Base-by-base conservation (phyloP, 2,888 invertebrate genomes). In the Empis livida region DNA sequence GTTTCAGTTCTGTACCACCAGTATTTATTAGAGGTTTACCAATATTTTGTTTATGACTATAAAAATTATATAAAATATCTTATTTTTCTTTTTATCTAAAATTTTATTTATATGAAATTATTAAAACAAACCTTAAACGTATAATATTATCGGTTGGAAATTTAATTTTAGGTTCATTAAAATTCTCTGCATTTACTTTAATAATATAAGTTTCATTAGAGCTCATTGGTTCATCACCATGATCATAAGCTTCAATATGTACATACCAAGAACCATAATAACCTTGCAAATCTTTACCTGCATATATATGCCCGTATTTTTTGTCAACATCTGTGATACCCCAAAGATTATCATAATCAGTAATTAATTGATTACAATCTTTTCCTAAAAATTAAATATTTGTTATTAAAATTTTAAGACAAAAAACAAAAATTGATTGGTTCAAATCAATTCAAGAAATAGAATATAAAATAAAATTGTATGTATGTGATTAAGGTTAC, bases 191-290 rank as follows among this genome's bases (percentile, higher is more conserved):
- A 0, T 60, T 62, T 23, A 82, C 61, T 49, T 61, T 59, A 43
- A 78, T 56, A 44, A 67, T 56, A 60, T 76, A 77, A 5, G 57
- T 64, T 51, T 70, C 66, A 30, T 64, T 59, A 0, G 71, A 69
- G 0, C 56, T 55, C 54, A 63, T 61, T 23, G 59, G 70, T 1
- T 54, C 53, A 38, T 61, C 54, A 20, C 79, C 80, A 54, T 73
- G 71, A 65, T 80, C 80, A 52, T 60, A 71, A 1, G 77, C 75
- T 76, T 79, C 64, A 37, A 81, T 69, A 50, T 64, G 63, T 45
- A 81, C 63, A 11, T 58, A 60, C 59, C 76, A 79, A 2, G 69
- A 70, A 31, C 80, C 80, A 72, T 77, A 79, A 56, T 70, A 76
- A 2, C 74, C 74, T 53, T 61, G 67, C 30, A 80, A 59, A 50